phyloP scores from a whole-genome alignment of 2,113 vertebrate genomes.

The Chlamydotis undulata region DNA sequence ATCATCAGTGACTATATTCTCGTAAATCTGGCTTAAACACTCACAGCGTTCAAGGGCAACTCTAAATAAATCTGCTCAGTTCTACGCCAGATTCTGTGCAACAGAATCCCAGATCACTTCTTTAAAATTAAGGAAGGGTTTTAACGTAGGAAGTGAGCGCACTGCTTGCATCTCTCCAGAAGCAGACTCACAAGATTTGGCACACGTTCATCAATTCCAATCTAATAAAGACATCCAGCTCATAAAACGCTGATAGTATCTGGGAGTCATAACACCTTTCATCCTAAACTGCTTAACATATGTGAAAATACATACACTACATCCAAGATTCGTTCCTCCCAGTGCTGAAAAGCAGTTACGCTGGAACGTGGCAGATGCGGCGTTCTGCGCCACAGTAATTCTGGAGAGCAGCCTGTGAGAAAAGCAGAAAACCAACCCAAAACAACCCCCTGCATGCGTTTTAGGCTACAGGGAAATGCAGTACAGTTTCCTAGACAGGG shows the following conservation, averaged over 20 bases:
- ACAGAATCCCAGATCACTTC: background rate
- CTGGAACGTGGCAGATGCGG: background rate
- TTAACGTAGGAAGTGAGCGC: background rate
- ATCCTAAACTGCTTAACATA: background rate
- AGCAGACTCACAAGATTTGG: background rate
- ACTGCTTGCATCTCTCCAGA: background rate
- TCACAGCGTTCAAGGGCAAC: conserved; percentile 34
- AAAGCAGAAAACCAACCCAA: background rate
- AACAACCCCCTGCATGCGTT: background rate
- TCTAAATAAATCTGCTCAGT: conserved; percentile 49
- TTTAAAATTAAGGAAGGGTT: background rate
- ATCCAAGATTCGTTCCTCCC: background rate
- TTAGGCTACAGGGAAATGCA: background rate
- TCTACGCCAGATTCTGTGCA: conserved; percentile 19
- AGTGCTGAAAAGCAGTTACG: background rate
- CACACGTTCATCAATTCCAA: background rate
- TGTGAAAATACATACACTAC: background rate
- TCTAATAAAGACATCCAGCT: conserved; percentile 2
- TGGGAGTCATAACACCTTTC: background rate
- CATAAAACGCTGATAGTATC: background rate
- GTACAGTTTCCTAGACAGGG: background rate
- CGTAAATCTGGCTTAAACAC: conserved; percentile 64
- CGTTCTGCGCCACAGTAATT: background rate
- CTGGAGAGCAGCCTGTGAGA: background rate
- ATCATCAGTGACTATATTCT: conserved; percentile 70